Percentiles rank a stretch among this genome's conserved stretches.
These are phyloP conservation scores for Edolisoma coerulescens DNA, from an alignment of 2,113 vertebrate species.

Conservation along the genomic window DNA sequence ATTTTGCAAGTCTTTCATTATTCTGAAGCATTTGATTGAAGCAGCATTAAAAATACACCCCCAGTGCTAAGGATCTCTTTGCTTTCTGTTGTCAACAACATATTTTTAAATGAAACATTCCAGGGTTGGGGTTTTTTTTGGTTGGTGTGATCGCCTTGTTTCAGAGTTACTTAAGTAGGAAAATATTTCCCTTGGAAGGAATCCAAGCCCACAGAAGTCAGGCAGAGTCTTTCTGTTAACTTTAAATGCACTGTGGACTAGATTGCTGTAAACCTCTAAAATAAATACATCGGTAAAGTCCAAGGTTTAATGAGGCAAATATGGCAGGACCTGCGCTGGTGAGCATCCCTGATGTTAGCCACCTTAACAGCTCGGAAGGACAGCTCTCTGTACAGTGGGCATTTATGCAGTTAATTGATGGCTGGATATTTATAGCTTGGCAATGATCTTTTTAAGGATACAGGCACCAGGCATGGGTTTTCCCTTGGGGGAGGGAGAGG, in stretches of 20 bases:
- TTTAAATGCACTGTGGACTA: constrained; percentile 15
- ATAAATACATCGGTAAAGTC: not conserved
- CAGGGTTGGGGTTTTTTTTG: not conserved
- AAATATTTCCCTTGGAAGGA: constrained; percentile 54
- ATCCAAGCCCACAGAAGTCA: constrained; percentile 49
- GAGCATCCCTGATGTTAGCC: not conserved
- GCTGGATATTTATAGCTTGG: constrained; percentile 10
- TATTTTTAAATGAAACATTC: constrained; percentile 21
- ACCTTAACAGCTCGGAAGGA: rapidly evolving
- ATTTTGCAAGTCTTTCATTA: not conserved
- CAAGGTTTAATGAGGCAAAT: not conserved
- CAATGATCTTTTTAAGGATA: constrained; percentile 8
- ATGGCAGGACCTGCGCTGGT: not conserved
- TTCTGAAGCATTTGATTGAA: not conserved
- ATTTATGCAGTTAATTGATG: not conserved
- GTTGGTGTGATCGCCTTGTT: not conserved
- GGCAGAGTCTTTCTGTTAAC: constrained; percentile 33
- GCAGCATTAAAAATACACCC: not conserved
- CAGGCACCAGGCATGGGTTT: not conserved
- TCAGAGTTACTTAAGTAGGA: constrained; percentile 59
- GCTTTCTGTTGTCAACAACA: constrained; percentile 7
- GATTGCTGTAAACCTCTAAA: not conserved
- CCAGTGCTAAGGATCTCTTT: not conserved
- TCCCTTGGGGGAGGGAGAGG: not conserved
- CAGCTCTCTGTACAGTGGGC: not conserved